phyloP scores from a whole-genome alignment of 1,140 invertebrate species.

The Lepidostoma basale region DNA sequence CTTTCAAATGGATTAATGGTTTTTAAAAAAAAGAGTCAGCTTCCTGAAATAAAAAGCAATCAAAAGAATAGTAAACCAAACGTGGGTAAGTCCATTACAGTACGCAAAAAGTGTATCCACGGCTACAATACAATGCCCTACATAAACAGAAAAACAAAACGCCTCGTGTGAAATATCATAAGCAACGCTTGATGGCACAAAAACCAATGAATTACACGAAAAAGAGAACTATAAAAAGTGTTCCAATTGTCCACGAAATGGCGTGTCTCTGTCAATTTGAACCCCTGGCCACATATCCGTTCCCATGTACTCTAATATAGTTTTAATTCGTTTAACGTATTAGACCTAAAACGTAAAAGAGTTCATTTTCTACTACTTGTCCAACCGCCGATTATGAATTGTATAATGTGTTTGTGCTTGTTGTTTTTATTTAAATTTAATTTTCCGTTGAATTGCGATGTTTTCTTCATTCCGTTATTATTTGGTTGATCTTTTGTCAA shows the following conservation, averaged over 20 bases:
- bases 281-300: slow-evolving; percentile 9
- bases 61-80: too few relatives aligned
- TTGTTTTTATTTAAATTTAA: too few relatives aligned
- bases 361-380: too few relatives aligned
- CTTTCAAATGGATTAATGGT: too few relatives aligned
- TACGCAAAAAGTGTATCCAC: not conserved
- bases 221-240: slow-evolving; percentile 14
- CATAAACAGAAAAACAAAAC: not conserved
- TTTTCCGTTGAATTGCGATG: too few relatives aligned
- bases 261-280: slow-evolving; percentile 32
- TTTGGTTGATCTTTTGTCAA: too few relatives aligned
- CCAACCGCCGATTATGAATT: too few relatives aligned
- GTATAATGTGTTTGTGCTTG: too few relatives aligned
- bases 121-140: not conserved
- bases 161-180: slow-evolving; percentile 9
- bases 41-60: not conserved
- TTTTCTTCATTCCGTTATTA: too few relatives aligned
- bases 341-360: slow-evolving; percentile 5
- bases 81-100: not conserved
- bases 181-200: slow-evolving; percentile 26
- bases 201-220: slow-evolving; percentile 10
- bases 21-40: not conserved
- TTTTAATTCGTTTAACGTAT: slow-evolving; percentile 29
- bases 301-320: slow-evolving; percentile 35
- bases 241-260: slow-evolving; percentile 31